phyloP scores from a whole-genome alignment of 35 echinoderm and acorn worm genomes.

The Heliocidaris tuberculata region DNA sequence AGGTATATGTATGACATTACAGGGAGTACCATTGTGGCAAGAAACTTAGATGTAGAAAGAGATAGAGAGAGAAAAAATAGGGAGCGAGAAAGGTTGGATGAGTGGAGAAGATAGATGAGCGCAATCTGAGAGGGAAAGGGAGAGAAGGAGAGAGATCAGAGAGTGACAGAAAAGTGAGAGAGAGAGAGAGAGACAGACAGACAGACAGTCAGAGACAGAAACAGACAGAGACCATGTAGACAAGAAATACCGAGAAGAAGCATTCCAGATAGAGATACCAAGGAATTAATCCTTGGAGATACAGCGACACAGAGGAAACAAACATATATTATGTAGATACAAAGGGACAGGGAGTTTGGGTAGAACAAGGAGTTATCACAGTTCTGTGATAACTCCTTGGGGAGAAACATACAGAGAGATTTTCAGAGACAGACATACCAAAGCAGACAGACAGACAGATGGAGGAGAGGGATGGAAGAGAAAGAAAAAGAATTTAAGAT shows the following conservation, averaged over 20 bases:
- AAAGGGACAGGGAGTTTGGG: no score
- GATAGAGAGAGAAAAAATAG: no score
- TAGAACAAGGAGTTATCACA: no score
- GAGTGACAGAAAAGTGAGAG: not conserved
- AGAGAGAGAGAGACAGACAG: constrained; percentile 7
- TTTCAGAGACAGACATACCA: not conserved
- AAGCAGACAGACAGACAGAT: not conserved
- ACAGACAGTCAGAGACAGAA: not conserved
- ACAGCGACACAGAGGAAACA: no score
- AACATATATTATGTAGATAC: no score
- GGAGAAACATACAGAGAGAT: not conserved
- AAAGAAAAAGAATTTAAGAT: no score
- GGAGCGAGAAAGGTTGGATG: not conserved
- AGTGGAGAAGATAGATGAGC: not conserved
- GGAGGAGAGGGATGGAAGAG: not conserved
- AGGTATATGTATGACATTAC: not conserved
- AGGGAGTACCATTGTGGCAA: no score
- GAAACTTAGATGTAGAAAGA: no score
- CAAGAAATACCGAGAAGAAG: no score
- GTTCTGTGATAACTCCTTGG: no score
- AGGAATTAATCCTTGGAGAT: no score
- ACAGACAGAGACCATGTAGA: not conserved
- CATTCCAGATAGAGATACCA: no score
- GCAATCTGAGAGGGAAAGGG: not conserved
- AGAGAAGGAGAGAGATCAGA: not conserved